Base-by-base conservation (phyloP, 2,888 invertebrate genomes). In the Zonitis immaculata region DNA sequence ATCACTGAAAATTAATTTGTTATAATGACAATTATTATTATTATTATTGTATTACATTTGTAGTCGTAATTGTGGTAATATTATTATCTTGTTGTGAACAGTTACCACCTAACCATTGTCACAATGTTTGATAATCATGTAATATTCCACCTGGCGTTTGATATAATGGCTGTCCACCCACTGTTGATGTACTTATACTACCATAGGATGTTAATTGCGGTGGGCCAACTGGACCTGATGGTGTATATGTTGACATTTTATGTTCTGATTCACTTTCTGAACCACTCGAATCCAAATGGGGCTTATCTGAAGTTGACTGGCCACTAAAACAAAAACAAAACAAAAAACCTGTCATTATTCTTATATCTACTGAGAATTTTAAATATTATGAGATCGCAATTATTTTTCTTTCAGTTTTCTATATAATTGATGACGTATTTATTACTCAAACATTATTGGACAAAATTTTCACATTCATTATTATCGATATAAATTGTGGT, bases 61-160 rank as follows among this genome's bases (percentile, higher is more conserved):
- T 9, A 18, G 35, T 35, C 16, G 18, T 35, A 3, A 9, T 35
- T 5, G 35, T 35, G 18, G 18, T 5, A 35, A 18, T 53, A 51
- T 51, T 47, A 47, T 51, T 42, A 32, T 57, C 57, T 56, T 64
- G 65, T 25, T 65, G 67, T 20, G 54, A 18, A 35, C 35, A 35
- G 9, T 35, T 35, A 16, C 8, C 57, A 28, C 65, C 61, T 54
- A 77, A 67, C 77, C 76, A 76, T 62, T 76, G 77, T 77, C 77
- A 77, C 77, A 77, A 77, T 11, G 76, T 72, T 64, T 77, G 77
- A 52, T 77, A 77, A 58, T 77, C 77, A 63, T 77, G 77, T 26
- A 77, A 63, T 44, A 75, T 68, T 30, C 73, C 72, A 12, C 72
- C 72, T 18, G 76, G 70, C 27, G 73, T 65, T 51, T 73, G 74